A percentile compares a stretch with the other conserved stretches of the same genome.
phyloP scores from a whole-genome alignment of 2,888 invertebrate genomes.

The Miltochrista miniata region DNA sequence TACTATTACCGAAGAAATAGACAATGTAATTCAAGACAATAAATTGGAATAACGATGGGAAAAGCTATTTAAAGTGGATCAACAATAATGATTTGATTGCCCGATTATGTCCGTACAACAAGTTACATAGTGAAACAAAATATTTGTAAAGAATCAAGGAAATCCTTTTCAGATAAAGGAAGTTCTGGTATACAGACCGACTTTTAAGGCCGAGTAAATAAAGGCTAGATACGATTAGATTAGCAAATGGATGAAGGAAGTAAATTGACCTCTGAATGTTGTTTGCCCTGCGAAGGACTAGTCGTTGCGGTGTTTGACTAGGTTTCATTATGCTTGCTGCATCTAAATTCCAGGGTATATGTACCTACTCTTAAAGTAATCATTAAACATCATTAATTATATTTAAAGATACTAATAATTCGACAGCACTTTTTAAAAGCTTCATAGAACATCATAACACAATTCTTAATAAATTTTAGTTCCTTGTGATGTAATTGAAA shows the following conservation, averaged over 20 bases:
- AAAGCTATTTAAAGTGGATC: constrained; percentile 40
- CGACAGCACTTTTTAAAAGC: no score
- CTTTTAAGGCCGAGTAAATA: constrained; percentile 32
- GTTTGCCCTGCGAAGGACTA: constrained; percentile 34
- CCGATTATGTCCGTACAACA: constrained; percentile 34
- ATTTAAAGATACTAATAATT: no score
- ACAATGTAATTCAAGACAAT: constrained; percentile 37
- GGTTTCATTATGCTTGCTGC: constrained; percentile 10
- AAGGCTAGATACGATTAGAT: constrained; percentile 41
- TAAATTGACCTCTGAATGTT: constrained; percentile 25
- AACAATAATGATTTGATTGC: constrained; percentile 42
- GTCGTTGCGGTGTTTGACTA: constrained; percentile 18
- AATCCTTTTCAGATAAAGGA: constrained; percentile 32
- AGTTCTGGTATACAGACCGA: constrained; percentile 29
- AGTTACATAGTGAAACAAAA: constrained; percentile 32
- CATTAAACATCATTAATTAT: no score
- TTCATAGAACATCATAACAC: no score
- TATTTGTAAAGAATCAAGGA: constrained; percentile 35
- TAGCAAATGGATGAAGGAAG: constrained; percentile 31
- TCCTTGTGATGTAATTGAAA: neutral
- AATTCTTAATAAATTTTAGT: no score
- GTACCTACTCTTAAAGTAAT: no score
- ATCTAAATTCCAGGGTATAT: no score
- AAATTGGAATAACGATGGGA: constrained; percentile 40
- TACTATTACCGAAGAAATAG: constrained; percentile 33